Percentiles rank a stretch among this genome's conserved stretches.
phyloP scores from a whole-genome alignment of 2,113 vertebrate species.

The Nansenia antarctica region DNA sequence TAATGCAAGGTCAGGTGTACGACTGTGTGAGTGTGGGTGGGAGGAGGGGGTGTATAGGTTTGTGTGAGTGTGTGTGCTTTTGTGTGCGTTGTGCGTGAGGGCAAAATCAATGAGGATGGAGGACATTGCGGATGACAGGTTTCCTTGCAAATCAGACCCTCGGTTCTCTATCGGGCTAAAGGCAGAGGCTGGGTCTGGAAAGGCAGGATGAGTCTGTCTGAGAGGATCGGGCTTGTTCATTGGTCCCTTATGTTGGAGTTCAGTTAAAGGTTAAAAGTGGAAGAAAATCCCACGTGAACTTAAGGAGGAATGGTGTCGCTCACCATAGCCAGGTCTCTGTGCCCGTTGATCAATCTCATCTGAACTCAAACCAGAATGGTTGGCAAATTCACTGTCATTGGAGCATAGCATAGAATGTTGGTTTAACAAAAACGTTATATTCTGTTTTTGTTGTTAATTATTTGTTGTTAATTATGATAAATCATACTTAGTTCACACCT shows the following conservation, averaged over 20 bases:
- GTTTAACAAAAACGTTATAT: too few species aligned
- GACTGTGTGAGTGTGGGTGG: not conserved
- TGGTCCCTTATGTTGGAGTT: conserved; percentile 56
- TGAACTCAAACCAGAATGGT: not conserved
- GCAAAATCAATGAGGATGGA: conserved; percentile 7
- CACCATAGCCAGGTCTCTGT: conserved; percentile 46
- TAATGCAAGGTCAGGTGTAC: conserved; percentile 12
- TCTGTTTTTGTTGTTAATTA: too few species aligned
- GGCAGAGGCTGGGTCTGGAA: conserved; percentile 3
- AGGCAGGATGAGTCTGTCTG: conserved; percentile 15
- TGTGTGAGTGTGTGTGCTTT: not conserved
- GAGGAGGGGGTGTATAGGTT: not conserved
- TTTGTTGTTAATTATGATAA: too few species aligned
- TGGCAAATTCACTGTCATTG: not conserved
- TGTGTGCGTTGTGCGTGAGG: not conserved
- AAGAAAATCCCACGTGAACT: conserved; percentile 65
- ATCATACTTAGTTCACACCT: too few species aligned
- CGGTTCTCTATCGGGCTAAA: not conserved
- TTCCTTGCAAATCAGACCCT: conserved; percentile 6
- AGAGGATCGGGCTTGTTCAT: conserved; percentile 25
- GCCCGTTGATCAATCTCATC: conserved; percentile 32
- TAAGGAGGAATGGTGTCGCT: conserved; percentile 63
- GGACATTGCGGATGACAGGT: conserved; percentile 4
- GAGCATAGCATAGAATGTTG: not conserved
- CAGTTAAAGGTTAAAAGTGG: conserved; percentile 68